Conservation (phyloP, 1,140 invertebrate genomes). For the Phymorhynchus buccinoides region DNA sequence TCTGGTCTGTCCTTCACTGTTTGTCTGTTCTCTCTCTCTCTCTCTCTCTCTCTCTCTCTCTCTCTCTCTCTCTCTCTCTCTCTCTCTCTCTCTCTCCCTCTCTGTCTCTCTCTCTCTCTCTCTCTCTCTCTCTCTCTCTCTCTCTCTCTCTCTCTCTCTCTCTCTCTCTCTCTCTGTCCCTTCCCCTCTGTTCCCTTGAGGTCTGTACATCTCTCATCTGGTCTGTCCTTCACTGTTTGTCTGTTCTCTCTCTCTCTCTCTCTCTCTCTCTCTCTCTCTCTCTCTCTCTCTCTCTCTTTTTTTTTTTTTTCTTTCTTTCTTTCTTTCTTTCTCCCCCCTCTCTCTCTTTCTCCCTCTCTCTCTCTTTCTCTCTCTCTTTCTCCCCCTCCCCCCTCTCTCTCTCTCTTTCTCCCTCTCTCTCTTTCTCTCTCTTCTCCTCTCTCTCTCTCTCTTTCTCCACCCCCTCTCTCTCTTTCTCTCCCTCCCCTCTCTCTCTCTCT, state of each 20-base stretch:
- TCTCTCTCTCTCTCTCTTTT: background rate
- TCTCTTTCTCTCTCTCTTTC: background rate
- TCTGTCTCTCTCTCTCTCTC: too few species aligned
- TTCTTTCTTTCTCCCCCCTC: background rate
- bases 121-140: too few species aligned
- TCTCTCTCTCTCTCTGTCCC: too few species aligned
- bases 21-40: too few species aligned
- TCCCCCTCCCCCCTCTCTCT: background rate
- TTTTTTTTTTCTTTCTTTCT: slow-evolving; percentile 1
- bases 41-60: too few species aligned
- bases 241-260: too few species aligned
- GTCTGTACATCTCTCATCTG: background rate
- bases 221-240: background rate
- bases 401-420: background rate
- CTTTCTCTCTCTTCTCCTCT: background rate
- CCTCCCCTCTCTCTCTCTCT: background rate
- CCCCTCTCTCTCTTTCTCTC: slow-evolving; percentile 29
- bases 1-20: too few species aligned
- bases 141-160: too few species aligned
- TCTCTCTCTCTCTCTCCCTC: too few species aligned
- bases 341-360: background rate
- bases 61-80: too few species aligned
- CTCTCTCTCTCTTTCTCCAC: background rate
- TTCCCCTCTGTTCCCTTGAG: background rate
- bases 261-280: background rate